Percentiles rank a stretch among this genome's conserved stretches.
phyloP scores from a whole-genome alignment of 1,140 invertebrate genomes.

The Zophobas morio region DNA sequence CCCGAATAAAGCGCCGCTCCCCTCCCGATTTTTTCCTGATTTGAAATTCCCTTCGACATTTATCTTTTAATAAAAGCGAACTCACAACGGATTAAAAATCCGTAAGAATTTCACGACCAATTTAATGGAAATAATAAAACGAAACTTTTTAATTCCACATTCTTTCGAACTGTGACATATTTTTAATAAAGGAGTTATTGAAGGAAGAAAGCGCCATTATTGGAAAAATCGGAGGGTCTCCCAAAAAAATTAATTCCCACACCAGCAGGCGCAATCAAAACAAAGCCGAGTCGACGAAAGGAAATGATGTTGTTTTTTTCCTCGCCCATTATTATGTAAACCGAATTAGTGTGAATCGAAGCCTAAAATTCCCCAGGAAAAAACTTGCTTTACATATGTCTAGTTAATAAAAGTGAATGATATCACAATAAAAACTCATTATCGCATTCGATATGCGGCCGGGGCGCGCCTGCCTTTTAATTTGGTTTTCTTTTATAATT shows the following conservation, averaged over 20 bases:
- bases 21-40: constrained; percentile 13
- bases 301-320: constrained; percentile 13
- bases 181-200: constrained; percentile 53
- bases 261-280: constrained; percentile 2
- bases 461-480: constrained; percentile 43
- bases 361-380: constrained; percentile 15
- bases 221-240: constrained; percentile 14
- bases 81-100: constrained; percentile 46
- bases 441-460: constrained; percentile 53
- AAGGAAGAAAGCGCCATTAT: constrained; percentile 30
- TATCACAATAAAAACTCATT: constrained; percentile 55
- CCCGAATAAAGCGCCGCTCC: too few relatives aligned
- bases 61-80: constrained; percentile 38
- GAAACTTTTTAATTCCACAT: constrained; percentile 52
- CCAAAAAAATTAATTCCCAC: background rate
- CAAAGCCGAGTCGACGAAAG: background rate
- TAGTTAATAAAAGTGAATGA: constrained; percentile 53
- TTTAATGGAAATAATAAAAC: constrained; percentile 53
- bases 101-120: constrained; percentile 52
- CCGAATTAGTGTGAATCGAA: constrained; percentile 36
- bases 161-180: constrained; percentile 52
- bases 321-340: background rate
- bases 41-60: constrained; percentile 40
- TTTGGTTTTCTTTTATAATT: constrained; percentile 43
- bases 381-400: constrained; percentile 49